These are phyloP conservation scores for Drosophila pruinosa DNA, from an alignment of 1,140 invertebrate genomes.

Conservation along the genomic window DNA sequence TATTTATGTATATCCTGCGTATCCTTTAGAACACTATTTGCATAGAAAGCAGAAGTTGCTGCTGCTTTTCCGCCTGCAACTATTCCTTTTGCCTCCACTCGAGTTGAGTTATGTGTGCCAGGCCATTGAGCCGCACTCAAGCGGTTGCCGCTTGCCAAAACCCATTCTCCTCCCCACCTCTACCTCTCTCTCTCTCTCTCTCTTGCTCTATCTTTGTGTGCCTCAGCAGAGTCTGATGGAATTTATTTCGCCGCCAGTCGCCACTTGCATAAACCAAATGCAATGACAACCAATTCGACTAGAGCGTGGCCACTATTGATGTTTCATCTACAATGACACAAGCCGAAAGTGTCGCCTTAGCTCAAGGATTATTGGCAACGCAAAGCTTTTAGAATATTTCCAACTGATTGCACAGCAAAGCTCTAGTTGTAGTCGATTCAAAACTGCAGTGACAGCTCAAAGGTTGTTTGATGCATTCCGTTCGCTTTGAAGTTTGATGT, in stretches of 20 bases:
- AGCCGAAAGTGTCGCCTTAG: not conserved
- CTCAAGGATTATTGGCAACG: not conserved
- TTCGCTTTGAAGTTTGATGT: no score
- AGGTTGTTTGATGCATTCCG: no score
- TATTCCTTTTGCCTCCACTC: slow-evolving; percentile 52
- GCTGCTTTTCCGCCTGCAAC: slow-evolving; percentile 27
- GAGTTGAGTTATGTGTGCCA: slow-evolving; percentile 69
- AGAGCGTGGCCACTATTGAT: slow-evolving; percentile 23
- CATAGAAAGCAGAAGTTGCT: slow-evolving; percentile 21
- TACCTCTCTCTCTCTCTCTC: not conserved
- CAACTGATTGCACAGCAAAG: not conserved
- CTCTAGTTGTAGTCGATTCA: not conserved
- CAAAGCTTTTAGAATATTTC: not conserved
- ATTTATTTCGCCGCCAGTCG: slow-evolving; percentile 59
- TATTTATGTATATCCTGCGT: slow-evolving; percentile 8
- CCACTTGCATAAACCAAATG: slow-evolving; percentile 67
- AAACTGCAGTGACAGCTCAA: no score
- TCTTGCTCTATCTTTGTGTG: not conserved
- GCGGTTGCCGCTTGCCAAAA: slow-evolving; percentile 46
- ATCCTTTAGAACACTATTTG: slow-evolving; percentile 17
- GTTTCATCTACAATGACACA: slow-evolving; percentile 22
- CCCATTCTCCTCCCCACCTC: not conserved
- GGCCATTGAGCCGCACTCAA: slow-evolving; percentile 65
- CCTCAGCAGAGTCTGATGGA: slow-evolving; percentile 2
- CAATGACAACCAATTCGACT: slow-evolving; percentile 49